Percentiles rank a stretch among this genome's conserved stretches.
Evolutionary conservation across 2,888 invertebrate species (phyloP).

Genomic region (Meiosimyza decipiens): DNA sequence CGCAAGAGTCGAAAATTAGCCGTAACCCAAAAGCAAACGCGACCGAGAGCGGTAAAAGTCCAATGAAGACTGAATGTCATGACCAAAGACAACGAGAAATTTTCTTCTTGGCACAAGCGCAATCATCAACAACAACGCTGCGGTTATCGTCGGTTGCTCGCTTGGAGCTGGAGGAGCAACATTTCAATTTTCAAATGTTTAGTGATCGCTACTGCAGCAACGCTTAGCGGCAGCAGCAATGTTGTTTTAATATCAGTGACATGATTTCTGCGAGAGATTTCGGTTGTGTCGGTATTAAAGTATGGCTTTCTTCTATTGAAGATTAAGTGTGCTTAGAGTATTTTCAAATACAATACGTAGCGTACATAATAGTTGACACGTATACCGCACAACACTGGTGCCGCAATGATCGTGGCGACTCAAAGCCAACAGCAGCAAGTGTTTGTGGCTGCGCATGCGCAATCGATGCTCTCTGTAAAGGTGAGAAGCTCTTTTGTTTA

Average conservation of each 20-base stretch:
- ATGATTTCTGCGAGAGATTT: too few relatives aligned
- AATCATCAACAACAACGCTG: not conserved
- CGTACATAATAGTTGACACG: not conserved
- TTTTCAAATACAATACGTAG: too few relatives aligned
- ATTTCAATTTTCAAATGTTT: not conserved
- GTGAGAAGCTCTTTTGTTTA: not conserved
- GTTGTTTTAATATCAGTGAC: not conserved
- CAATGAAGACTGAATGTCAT: conserved; percentile 62
- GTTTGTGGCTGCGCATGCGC: conserved; percentile 7
- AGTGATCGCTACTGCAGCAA: not conserved
- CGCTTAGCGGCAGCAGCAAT: not conserved
- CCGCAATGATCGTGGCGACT: not conserved
- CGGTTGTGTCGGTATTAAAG: too few relatives aligned
- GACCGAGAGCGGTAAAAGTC: conserved; percentile 55
- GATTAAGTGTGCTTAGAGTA: too few relatives aligned
- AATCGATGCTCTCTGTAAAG: not conserved
- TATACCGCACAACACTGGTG: not conserved
- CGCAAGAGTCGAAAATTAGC: too few relatives aligned
- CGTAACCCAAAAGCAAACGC: conserved; percentile 21
- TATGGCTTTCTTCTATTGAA: too few relatives aligned
- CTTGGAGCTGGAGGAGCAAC: conserved; percentile 2
- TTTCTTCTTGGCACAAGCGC: conserved; percentile 31
- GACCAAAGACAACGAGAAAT: conserved; percentile 50
- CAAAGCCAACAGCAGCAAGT: not conserved
- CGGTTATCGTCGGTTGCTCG: not conserved